phyloP scores from a whole-genome alignment of 2,888 invertebrate species.

The Augiades crinisus region DNA sequence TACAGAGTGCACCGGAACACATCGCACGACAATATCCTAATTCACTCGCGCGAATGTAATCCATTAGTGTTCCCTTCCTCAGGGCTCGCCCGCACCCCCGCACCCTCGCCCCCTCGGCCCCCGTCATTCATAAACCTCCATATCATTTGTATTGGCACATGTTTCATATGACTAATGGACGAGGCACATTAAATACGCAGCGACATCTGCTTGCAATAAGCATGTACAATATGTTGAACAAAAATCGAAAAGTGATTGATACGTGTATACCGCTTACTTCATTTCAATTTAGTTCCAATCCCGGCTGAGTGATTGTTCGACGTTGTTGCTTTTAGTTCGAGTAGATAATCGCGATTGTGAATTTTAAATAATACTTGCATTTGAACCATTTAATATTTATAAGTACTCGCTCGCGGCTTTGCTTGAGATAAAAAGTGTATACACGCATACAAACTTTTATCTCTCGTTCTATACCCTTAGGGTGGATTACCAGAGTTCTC shows the following conservation, averaged over 20 bases:
- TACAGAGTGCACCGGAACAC: constrained; percentile 75
- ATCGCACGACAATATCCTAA: constrained; percentile 80
- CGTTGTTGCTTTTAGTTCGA: constrained; percentile 2
- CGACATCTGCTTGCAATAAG: constrained; percentile 58
- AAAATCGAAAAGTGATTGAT: constrained; percentile 37
- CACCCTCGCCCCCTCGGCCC: constrained; percentile 45
- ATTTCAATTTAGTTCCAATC: constrained; percentile 10
- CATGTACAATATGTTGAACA: constrained; percentile 45
- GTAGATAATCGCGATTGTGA: not conserved
- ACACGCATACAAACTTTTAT: too few relatives aligned
- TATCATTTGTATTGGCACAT: constrained; percentile 81
- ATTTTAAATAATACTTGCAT: not conserved
- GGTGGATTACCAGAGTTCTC: too few relatives aligned
- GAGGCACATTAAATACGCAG: constrained; percentile 65
- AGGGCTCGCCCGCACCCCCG: constrained; percentile 34
- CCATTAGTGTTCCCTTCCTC: constrained; percentile 67
- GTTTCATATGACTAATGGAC: constrained; percentile 80
- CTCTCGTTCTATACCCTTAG: too few relatives aligned
- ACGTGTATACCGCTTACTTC: constrained; percentile 6
- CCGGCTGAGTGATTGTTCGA: constrained; percentile 4
- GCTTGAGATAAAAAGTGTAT: too few relatives aligned
- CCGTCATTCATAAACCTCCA: constrained; percentile 79
- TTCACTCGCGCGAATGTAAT: constrained; percentile 80
- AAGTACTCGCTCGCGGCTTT: too few relatives aligned
- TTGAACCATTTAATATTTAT: not conserved